Evolutionary conservation across 2,113 vertebrate species (phyloP).

Genomic region (Prinia subflava): DNA sequence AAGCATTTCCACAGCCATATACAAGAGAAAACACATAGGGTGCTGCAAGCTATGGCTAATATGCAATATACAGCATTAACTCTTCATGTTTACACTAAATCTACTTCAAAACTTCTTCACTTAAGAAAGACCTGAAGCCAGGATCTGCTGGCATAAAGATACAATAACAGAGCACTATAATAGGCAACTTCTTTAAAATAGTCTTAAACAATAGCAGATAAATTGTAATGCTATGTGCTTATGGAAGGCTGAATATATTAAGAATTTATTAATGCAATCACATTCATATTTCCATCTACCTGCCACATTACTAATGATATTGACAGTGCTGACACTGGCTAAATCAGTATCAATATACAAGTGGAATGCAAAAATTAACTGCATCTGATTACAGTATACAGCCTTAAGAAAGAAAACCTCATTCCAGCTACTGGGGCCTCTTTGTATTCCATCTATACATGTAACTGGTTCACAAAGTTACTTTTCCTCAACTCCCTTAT

Average conservation of each 20-base stretch:
- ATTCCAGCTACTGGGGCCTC: neutral
- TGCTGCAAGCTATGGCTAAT: neutral
- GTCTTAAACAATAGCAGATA: slow-evolving; percentile 8
- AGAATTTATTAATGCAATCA: slow-evolving; percentile 65
- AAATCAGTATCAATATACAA: slow-evolving; percentile 61
- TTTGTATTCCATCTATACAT: neutral
- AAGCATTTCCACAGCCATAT: neutral
- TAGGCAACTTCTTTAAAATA: neutral
- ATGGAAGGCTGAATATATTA: slow-evolving; percentile 61
- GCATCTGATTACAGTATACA: slow-evolving; percentile 44
- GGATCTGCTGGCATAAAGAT: neutral
- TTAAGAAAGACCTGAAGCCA: neutral
- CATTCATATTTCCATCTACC: slow-evolving; percentile 55
- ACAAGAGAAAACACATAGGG: neutral
- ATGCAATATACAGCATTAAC: neutral
- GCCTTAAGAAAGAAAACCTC: slow-evolving; percentile 14
- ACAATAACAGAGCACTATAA: neutral
- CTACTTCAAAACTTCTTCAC: neutral
- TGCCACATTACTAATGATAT: slow-evolving; percentile 62
- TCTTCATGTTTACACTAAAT: neutral
- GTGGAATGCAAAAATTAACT: slow-evolving; percentile 47
- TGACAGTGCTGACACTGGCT: slow-evolving; percentile 59
- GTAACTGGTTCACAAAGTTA: neutral
- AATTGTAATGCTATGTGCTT: slow-evolving; percentile 32
- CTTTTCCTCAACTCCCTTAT: neutral